These are phyloP conservation scores for Oreotrochilus melanogaster DNA, from an alignment of 2,113 vertebrate genomes.

Conservation along the genomic window DNA sequence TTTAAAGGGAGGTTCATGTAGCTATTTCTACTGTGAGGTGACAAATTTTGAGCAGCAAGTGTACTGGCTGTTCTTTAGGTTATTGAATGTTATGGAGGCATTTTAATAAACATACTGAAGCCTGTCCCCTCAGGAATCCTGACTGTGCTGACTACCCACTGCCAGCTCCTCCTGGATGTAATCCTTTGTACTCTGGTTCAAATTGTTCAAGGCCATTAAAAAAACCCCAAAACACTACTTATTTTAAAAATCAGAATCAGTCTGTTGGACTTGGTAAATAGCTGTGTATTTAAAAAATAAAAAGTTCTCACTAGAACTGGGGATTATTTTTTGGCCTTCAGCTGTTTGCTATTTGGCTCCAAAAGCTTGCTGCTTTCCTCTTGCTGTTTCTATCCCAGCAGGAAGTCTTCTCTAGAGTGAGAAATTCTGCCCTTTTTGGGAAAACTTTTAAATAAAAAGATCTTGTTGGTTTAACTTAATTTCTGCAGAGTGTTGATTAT, in stretches of 20 bases:
- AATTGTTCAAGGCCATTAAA: neutral
- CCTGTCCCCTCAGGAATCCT: neutral
- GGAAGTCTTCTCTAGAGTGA: neutral
- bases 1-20: neutral
- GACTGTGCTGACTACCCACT: neutral
- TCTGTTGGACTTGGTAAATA: neutral
- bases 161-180: neutral
- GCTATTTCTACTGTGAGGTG: neutral
- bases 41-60: neutral
- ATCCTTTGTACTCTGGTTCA: neutral
- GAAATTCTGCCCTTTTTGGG: neutral
- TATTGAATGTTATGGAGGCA: neutral
- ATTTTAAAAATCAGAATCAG: neutral
- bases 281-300: neutral
- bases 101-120: neutral
- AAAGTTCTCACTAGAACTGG: neutral
- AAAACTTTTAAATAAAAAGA: neutral
- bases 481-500: slow-evolving; percentile 23
- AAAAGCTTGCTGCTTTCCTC: slow-evolving; percentile 4
- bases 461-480: neutral
- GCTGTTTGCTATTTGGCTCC: neutral
- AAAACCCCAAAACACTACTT: neutral
- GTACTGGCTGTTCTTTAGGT: neutral
- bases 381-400: slow-evolving; percentile 41
- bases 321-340: neutral